Evolutionary conservation across 2,888 invertebrate genomes (phyloP).

Genomic region (Drosophila quinaria): DNA sequence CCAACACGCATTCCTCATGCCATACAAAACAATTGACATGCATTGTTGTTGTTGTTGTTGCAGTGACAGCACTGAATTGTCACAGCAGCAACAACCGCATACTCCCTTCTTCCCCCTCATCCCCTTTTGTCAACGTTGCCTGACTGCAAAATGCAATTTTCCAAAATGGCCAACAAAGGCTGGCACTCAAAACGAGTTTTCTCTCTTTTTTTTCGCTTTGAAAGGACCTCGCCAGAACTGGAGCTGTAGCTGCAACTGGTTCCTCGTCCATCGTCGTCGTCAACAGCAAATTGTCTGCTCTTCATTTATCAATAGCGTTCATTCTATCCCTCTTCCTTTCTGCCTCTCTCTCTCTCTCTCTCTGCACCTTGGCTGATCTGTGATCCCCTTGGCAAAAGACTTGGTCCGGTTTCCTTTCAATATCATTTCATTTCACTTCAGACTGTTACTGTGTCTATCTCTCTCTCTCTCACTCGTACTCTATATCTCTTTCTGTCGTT

Average conservation of each 20-base stretch:
- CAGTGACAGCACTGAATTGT: slow-evolving; percentile 69
- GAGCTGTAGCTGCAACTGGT: slow-evolving; percentile 50
- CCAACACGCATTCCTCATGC: slow-evolving; percentile 80
- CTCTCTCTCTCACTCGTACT: background rate
- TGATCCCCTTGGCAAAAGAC: background rate
- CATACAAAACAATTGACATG: slow-evolving; percentile 81
- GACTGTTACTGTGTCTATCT: slow-evolving; percentile 9
- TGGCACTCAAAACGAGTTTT: slow-evolving; percentile 53
- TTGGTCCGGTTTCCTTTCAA: slow-evolving; percentile 56
- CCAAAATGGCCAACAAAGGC: slow-evolving; percentile 66
- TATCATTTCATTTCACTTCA: slow-evolving; percentile 56
- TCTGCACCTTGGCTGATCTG: background rate
- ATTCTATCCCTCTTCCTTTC: background rate
- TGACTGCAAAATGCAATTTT: slow-evolving; percentile 62
- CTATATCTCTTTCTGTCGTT: background rate
- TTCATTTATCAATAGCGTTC: slow-evolving; percentile 71
- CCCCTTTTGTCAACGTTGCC: slow-evolving; percentile 27
- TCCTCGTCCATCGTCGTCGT: slow-evolving; percentile 28
- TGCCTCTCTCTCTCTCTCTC: background rate
- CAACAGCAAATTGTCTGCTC: slow-evolving; percentile 66
- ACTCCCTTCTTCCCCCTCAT: slow-evolving; percentile 19
- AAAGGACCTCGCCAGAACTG: slow-evolving; percentile 50
- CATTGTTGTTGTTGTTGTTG: slow-evolving; percentile 41
- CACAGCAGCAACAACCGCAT: slow-evolving; percentile 36
- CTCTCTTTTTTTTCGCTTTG: slow-evolving; percentile 26